phyloP scores from a whole-genome alignment of 2,797 vertebrate genomes.

The Cyclopterus lumpus region DNA sequence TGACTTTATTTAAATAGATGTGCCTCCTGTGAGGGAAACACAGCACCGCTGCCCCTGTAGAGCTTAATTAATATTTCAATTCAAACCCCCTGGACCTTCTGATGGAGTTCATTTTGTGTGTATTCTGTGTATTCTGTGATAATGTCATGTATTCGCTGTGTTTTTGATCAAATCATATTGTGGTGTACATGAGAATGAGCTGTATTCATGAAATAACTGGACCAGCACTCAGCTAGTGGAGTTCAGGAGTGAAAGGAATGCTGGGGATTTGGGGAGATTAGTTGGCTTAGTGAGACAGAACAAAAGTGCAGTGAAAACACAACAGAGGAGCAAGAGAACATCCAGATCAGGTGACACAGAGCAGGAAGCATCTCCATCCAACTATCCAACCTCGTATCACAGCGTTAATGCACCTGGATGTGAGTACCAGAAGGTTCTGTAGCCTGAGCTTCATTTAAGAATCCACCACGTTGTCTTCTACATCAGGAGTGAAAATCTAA shows the following conservation, averaged over 20 bases:
- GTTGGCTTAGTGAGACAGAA: constrained; percentile 30
- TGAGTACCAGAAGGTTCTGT: not conserved
- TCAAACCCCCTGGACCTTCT: not conserved
- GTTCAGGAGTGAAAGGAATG: constrained; percentile 19
- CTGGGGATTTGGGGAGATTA: constrained; percentile 55
- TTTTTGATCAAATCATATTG: not conserved
- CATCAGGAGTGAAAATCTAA: not conserved
- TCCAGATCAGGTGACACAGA: not conserved
- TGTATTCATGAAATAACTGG: not conserved
- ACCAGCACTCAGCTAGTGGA: not conserved
- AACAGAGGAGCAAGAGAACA: constrained; percentile 11
- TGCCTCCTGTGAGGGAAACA: not conserved
- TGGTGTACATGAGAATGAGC: not conserved
- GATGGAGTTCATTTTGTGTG: not conserved
- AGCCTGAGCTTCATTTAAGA: not conserved
- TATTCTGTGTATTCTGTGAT: not conserved
- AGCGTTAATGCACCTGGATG: not conserved
- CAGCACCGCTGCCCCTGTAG: not conserved
- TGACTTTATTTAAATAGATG: not conserved
- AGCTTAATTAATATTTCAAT: not conserved
- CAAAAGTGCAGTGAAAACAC: constrained; percentile 37
- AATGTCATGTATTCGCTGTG: not conserved
- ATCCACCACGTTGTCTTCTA: not conserved
- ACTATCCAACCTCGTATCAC: not conserved
- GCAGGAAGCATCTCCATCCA: too few species aligned